Conservation (phyloP, 2,113 vertebrate species). For the Artemisiospiza belli region DNA sequence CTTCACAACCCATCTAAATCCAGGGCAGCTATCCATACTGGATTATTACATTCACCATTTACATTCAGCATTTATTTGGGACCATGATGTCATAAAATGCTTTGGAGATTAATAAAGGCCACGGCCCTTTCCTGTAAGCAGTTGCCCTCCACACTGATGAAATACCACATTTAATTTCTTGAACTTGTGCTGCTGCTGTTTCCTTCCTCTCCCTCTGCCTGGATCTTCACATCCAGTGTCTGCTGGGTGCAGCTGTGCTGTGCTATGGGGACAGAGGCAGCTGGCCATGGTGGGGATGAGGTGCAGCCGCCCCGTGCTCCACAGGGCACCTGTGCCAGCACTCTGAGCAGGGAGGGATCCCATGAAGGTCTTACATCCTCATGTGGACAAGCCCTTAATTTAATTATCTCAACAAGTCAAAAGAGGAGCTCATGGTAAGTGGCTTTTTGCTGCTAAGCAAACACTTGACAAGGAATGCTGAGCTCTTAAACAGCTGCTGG, state of each 20-base stretch:
- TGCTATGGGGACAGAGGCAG: background rate
- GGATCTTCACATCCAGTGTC: accelerated
- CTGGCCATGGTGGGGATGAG: accelerated
- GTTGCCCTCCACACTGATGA: background rate
- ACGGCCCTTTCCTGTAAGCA: accelerated
- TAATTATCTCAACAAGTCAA: background rate
- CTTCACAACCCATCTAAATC: background rate
- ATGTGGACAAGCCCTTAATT: background rate
- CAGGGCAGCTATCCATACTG: background rate
- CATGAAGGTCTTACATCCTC: background rate
- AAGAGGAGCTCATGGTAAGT: background rate
- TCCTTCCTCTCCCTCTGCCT: background rate
- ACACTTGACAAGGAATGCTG: background rate
- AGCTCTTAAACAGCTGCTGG: background rate
- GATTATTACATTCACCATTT: background rate
- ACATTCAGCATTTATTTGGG: background rate
- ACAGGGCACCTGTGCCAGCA: background rate
- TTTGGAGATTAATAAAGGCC: background rate
- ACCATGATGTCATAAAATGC: background rate
- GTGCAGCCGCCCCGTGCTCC: background rate
- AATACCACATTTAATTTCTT: background rate
- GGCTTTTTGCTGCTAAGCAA: background rate
- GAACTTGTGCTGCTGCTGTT: background rate
- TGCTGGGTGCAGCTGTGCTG: background rate
- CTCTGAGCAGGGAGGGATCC: background rate